Evolutionary conservation across 2,888 invertebrate genomes (phyloP), one percentile per base, ranked within the genome.

Genomic region (Laothoe populi): DNA sequence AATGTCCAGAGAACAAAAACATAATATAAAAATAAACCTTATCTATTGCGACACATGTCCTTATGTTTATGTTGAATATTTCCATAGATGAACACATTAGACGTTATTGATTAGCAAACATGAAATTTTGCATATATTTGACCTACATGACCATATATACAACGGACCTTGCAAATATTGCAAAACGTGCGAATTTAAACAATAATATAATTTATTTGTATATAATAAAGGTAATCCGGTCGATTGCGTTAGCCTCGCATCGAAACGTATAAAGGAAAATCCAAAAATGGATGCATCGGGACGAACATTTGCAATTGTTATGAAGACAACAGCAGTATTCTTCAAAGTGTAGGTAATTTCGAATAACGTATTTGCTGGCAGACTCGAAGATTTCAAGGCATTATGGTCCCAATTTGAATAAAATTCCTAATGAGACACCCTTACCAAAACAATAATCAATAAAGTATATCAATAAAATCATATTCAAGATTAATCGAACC

Each of bases 41-140:
- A 53, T 35, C 31, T 53, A 35, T 53, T 53, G 31, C 53, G 19
- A 35, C 16, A 53, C 11, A 11, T 35, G 53, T 53, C 53, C 53
- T 53, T 53, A 53, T 53, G 35, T 35, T 26, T 26, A 5, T 53
- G 4, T 35, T 4, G 4, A 16, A 10, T 53, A 35, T 53, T 53
- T 19, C 53, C 35, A 53, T 53, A 35, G 53, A 53, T 53, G 38
- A 38, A 13, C 19, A 53, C 11, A 48, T 26, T 4, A 53, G 35
- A 53, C 35, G 53, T 35, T 53, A 35, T 53, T 53, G 53, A 53
- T 53, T 53, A 19, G 35, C 53, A 53, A 53, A 53, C 26, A 53
- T 19, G 31, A 35, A 35, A 35, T 11, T 53, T 53, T 53, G 53
- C 53, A 53, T 53, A 35, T 53, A 53, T 53, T 53, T 53, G 53